These are phyloP conservation scores for Coregonus suidteri DNA, from an alignment of 2,797 vertebrate genomes.

Conservation along the genomic window DNA sequence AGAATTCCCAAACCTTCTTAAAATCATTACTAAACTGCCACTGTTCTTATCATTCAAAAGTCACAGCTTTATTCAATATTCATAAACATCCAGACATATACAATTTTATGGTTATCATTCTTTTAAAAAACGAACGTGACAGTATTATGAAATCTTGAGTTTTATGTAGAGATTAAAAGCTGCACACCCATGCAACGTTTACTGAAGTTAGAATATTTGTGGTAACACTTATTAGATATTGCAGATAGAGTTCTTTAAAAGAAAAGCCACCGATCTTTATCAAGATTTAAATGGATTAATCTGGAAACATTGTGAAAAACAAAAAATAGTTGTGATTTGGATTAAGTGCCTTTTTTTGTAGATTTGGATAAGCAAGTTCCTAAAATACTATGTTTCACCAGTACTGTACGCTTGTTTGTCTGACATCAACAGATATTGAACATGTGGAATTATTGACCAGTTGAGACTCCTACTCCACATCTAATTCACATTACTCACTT, in stretches of 20 bases:
- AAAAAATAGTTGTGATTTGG: conserved; percentile 28
- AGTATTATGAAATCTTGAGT: conserved; percentile 22
- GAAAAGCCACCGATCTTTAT: conserved; percentile 27
- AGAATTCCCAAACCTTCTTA: not conserved
- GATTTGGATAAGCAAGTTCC: conserved; percentile 25
- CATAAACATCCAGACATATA: conserved; percentile 47
- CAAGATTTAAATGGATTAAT: conserved; percentile 26
- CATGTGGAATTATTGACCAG: conserved; percentile 25
- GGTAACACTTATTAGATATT: conserved; percentile 24
- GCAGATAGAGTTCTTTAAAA: conserved; percentile 25
- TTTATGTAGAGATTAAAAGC: conserved; percentile 44
- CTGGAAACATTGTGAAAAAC: conserved; percentile 35
- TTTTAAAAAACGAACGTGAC: conserved; percentile 45
- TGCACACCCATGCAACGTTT: no score
- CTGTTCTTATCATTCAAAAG: conserved; percentile 37
- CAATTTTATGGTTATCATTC: conserved; percentile 61
- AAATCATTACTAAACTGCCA: conserved; percentile 20
- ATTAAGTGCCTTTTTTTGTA: conserved; percentile 46
- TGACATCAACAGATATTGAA: conserved; percentile 39
- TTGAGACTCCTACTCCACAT: conserved; percentile 22
- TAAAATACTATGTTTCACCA: conserved; percentile 21
- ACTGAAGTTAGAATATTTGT: conserved; percentile 42
- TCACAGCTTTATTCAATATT: conserved; percentile 82
- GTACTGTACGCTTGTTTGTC: conserved; percentile 49
- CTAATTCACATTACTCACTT: conserved; percentile 32